Evolutionary conservation across 1,140 invertebrate species (phyloP).

Genomic region (Papilio polyxenes): DNA sequence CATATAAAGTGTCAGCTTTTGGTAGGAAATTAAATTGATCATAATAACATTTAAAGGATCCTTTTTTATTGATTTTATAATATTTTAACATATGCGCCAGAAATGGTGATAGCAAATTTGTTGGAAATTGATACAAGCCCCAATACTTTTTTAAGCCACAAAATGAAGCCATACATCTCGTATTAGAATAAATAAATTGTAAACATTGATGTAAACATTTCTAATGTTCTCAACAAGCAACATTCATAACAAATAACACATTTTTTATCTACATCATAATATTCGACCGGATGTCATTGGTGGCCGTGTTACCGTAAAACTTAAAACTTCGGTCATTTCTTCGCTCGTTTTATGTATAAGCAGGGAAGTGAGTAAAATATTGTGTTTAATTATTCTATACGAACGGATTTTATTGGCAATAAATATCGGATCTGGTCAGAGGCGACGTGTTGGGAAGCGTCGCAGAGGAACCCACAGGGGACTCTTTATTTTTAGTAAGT

Average conservation of each 20-base stretch:
- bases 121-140: no score
- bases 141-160: neutral
- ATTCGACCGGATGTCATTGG: conserved; percentile 7
- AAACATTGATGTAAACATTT: neutral
- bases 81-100: no score
- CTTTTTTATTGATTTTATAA: no score
- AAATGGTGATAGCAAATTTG: no score
- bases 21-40: no score
- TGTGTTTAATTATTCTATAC: conserved; percentile 20
- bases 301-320: conserved; percentile 7
- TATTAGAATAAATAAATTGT: conserved; percentile 1
- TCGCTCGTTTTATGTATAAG: neutral
- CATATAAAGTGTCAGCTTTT: no score
- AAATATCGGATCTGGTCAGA: conserved; percentile 14
- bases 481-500: conserved; percentile 5
- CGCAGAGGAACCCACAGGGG: neutral
- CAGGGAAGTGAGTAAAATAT: neutral
- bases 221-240: neutral
- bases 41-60: no score
- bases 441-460: neutral
- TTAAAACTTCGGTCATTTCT: conserved; percentile 13
- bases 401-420: conserved; percentile 12
- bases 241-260: neutral
- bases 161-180: neutral
- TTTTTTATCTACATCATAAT: conserved; percentile 18